These are phyloP conservation scores for Takifugu rubripes DNA, from an alignment of 2,797 vertebrate species.

Conservation along the genomic window DNA sequence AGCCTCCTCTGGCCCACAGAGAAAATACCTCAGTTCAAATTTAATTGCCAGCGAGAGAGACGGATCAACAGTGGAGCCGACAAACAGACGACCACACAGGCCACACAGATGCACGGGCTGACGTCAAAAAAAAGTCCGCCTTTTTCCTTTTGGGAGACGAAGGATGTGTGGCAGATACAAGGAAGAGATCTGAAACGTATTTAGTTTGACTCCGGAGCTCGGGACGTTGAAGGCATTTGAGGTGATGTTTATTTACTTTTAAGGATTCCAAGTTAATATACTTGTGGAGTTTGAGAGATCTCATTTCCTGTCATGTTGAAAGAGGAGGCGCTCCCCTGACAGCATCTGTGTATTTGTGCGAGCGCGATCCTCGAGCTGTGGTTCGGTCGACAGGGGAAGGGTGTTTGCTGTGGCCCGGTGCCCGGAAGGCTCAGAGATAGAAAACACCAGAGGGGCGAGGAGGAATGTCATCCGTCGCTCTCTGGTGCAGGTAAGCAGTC, in stretches of 20 bases:
- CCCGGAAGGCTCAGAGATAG: constrained; percentile 48
- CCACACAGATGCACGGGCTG: constrained; percentile 17
- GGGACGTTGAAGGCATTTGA: constrained; percentile 42
- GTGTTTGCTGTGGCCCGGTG: constrained; percentile 70
- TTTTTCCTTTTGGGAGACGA: constrained; percentile 16
- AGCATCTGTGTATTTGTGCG: constrained; percentile 49
- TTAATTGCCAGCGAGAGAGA: constrained; percentile 19
- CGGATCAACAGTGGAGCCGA: constrained; percentile 30
- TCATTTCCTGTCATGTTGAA: constrained; percentile 71
- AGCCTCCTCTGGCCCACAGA: constrained; percentile 24
- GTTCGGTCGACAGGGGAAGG: constrained; percentile 66
- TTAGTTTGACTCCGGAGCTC: constrained; percentile 44
- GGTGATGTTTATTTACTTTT: constrained; percentile 66
- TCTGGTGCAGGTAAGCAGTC: constrained; percentile 21
- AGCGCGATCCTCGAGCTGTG: constrained; percentile 59
- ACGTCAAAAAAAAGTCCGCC: constrained; percentile 18
- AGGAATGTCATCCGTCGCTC: constrained; percentile 30
- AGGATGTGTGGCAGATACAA: constrained; percentile 28
- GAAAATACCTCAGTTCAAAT: constrained; percentile 24
- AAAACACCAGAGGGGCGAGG: constrained; percentile 24
- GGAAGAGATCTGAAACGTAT: constrained; percentile 36
- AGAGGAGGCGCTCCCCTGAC: constrained; percentile 55
- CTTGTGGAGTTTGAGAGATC: constrained; percentile 56
- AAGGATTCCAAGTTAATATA: constrained; percentile 57
- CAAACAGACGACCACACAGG: constrained; percentile 24